These are phyloP conservation scores for Hirtodrosophila histrioides DNA, from an alignment of 2,888 invertebrate genomes.

Conservation along the genomic window DNA sequence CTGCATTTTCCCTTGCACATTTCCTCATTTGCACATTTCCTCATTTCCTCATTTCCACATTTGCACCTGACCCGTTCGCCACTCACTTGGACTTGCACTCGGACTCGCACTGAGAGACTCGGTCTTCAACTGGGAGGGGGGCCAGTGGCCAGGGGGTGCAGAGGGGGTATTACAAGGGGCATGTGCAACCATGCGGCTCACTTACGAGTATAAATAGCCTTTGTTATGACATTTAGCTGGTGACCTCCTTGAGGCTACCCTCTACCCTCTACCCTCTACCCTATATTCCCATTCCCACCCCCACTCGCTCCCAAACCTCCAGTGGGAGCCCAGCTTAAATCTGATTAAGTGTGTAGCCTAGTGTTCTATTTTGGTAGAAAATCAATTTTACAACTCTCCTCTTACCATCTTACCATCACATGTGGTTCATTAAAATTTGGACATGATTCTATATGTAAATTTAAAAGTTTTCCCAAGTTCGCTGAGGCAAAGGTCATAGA, in stretches of 20 bases:
- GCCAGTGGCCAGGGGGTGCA: neutral
- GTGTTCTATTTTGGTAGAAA: constrained; percentile 50
- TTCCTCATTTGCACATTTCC: constrained; percentile 5
- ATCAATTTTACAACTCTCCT: constrained; percentile 38
- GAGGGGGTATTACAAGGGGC: constrained; percentile 10
- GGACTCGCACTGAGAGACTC: constrained; percentile 10
- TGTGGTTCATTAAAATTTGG: no score
- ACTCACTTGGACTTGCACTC: constrained; percentile 5
- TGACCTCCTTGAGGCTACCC: constrained; percentile 41
- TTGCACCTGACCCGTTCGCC: neutral
- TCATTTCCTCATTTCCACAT: neutral
- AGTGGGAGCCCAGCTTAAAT: constrained; percentile 6
- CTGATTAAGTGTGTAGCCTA: constrained; percentile 21
- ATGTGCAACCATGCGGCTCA: constrained; percentile 57
- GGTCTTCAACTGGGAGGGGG: neutral
- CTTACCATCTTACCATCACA: neutral
- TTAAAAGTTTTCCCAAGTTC: no score
- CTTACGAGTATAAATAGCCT: constrained; percentile 63
- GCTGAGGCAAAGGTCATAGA: no score
- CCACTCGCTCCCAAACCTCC: neutral
- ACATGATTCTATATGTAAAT: no score
- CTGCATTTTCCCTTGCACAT: constrained; percentile 24
- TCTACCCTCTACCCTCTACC: neutral
- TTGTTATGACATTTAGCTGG: constrained; percentile 75
- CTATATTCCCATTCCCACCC: neutral